Evolutionary conservation across 2,113 vertebrate genomes (phyloP), one percentile per base, ranked within the genome.

Genomic region (Mirza zaza): DNA sequence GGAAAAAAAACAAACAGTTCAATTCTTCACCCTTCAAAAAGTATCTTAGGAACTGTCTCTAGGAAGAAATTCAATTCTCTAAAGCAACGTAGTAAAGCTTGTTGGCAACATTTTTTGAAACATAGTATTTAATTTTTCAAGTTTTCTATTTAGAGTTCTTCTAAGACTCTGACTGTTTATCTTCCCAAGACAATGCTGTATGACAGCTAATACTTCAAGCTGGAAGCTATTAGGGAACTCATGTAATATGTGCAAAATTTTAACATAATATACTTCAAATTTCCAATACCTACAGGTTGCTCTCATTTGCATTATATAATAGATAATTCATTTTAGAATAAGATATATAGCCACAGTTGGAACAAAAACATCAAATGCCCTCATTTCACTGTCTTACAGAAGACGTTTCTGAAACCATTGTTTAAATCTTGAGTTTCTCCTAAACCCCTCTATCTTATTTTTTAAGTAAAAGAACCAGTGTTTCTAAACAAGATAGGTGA

Each of bases 61-160:
- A 84, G 18, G 20, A 94, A 92, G 65, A 93, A 80, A 93, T 67
- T 50, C 45, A 88, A 32, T 87, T 92, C 45, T 81, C 61, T 55
- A 63, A 90, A 32, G 68, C 59, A 92, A 94, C 15, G 32, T 4
- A 70, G 34, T 29, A 71, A 87, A 91, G 29, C 3, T 70, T 76
- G 3, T 76, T 92, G n/a, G n/a, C n/a, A 89, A 95, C 18, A 86
- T 34, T 57, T 84, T 86, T 32, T 76, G 61, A 86, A 96, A 95
- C 25, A 87, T 1, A 88, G 27, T n/a, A 48, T 21, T 84, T 82
- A 85, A 95, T 87, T 86, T 86, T 91, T 76, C 61, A 88, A 88
- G 55, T 93, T 88, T 52, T 95, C 80, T 86, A 36, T 96, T 92
- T 57, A 81, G 65, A 95, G 6, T 82, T 97, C 81, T 92, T 90